These are phyloP conservation scores for Ptiloglossa arizonensis DNA, from an alignment of 1,140 invertebrate genomes.

Conservation along the genomic window DNA sequence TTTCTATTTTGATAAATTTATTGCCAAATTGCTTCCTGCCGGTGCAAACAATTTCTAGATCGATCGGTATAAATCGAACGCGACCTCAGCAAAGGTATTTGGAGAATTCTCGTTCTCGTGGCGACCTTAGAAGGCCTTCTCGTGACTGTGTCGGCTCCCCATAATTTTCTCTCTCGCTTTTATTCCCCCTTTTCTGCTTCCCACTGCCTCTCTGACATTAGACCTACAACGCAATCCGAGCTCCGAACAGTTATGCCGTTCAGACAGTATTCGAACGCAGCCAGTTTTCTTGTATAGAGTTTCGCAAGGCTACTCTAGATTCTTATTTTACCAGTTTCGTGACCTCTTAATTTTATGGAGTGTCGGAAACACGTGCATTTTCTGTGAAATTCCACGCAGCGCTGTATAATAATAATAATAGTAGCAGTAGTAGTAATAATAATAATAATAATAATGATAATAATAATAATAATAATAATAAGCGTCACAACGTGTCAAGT, in stretches of 20 bases:
- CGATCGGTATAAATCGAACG: slow-evolving; percentile 1
- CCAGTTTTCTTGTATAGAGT: neutral
- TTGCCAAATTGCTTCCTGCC: neutral
- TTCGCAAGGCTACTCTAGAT: slow-evolving; percentile 15
- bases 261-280: slow-evolving; percentile 17
- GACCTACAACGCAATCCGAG: slow-evolving; percentile 25
- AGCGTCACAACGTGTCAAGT: too few species aligned
- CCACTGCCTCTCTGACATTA: slow-evolving; percentile 31
- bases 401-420: slow-evolving; percentile 7
- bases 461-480: slow-evolving; percentile 16
- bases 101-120: slow-evolving; percentile 27
- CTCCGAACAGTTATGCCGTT: neutral
- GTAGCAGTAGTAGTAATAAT: too few species aligned
- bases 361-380: slow-evolving; percentile 1
- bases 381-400: neutral
- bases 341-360: slow-evolving; percentile 25
- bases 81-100: slow-evolving; percentile 15
- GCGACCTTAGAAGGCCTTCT: slow-evolving; percentile 46
- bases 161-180: slow-evolving; percentile 41
- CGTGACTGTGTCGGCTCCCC: slow-evolving; percentile 33
- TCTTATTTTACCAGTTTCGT: slow-evolving; percentile 6
- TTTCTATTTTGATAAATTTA: neutral
- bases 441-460: too few species aligned
- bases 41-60: neutral
- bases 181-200: neutral